Base-by-base conservation (phyloP, 2,888 invertebrate species). In the Ptychoptera contaminata region DNA sequence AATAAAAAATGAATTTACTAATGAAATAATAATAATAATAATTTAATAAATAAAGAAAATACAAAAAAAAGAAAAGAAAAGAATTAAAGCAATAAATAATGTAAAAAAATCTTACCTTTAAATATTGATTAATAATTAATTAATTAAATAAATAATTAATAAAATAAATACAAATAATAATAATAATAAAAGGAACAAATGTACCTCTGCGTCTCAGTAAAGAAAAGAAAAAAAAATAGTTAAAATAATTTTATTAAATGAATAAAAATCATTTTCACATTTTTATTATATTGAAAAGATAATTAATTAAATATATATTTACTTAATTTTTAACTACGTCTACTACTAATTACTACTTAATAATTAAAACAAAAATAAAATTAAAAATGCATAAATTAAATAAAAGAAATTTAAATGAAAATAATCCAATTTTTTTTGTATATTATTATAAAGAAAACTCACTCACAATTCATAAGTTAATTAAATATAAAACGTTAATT, bases 161-260 rank as follows among this genome's bases (percentile, higher is more conserved):
- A 5, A 23, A 23, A 23, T 23, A n/a, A n/a, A 23, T 23, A 23
- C 23, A 23, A 23, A 7, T 23, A 23, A n/a, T n/a, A n/a, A n/a
- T n/a, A 5, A 23, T 23, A 23, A 50, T 49, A 50, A 50, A 57
- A 56, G 59, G 53, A 61, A 61, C 56, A 58, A 47, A 53, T 56
- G 61, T 61, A 61, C 62, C 61, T 61, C 60, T 56, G 53, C 53
- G 54, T 53, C 55, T 56, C 53, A 54, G 53, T 55, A 55, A 50
- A 15, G 23, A 40, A 30, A 40, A 31, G 15, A 15, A 40, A 40
- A 41, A 16, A 40, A 32, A 30, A 34, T 31, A 32, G 31, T 15
- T 31, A 40, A 30, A 16, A 40, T 15, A 30, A 40, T 31, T 31
- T 14, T 30, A 30, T 30, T 30, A 40, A 32, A 40, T 15, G 31